phyloP scores from a whole-genome alignment of 2,797 vertebrate species.

The Neosilurus hyrtlii region DNA sequence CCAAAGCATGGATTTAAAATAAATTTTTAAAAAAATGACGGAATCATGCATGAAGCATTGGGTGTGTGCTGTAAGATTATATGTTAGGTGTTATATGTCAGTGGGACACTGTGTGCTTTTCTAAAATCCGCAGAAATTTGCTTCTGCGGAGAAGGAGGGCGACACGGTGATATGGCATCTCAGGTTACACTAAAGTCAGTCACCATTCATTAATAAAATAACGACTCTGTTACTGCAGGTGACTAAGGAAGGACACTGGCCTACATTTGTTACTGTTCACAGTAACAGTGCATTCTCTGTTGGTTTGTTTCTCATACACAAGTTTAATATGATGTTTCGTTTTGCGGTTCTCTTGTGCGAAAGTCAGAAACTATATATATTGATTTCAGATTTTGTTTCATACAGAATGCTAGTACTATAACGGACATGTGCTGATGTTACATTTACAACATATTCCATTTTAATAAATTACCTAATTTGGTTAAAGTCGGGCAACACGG shows the following conservation, averaged over 20 bases:
- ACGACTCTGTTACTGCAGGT: slow-evolving; percentile 42
- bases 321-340: neutral
- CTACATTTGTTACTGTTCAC: neutral
- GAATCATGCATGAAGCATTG: neutral
- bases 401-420: neutral
- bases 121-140: neutral
- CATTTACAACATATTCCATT: neutral
- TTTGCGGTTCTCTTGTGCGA: neutral
- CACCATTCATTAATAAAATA: slow-evolving; percentile 65
- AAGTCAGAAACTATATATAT: neutral
- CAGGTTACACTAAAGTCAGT: slow-evolving; percentile 46
- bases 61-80: neutral
- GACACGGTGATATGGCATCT: slow-evolving; percentile 52
- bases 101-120: neutral
- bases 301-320: neutral
- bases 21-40: neutral
- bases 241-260: neutral
- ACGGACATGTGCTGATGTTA: neutral
- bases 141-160: slow-evolving; percentile 28
- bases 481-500: neutral
- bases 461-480: neutral
- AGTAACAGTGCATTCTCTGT: neutral
- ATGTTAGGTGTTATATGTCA: neutral
- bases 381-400: neutral
- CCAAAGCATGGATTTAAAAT: neutral